Conservation (phyloP, 2,113 vertebrate species). For the Telmatochromis sp. region DNA sequence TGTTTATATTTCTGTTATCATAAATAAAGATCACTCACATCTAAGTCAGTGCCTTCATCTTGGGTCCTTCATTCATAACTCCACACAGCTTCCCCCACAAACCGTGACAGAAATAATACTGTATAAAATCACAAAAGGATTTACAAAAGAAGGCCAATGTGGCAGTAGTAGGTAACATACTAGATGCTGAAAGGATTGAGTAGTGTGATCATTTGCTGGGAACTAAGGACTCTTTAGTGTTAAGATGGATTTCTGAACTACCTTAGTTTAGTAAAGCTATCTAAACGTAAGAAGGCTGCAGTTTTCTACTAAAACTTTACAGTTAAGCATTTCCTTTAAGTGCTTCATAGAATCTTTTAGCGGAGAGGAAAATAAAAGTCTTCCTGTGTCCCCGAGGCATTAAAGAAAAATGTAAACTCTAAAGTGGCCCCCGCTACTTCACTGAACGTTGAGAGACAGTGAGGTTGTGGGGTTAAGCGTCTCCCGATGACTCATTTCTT, state of each 20-base stretch:
- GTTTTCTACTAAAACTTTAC: not conserved
- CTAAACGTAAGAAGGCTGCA: not conserved
- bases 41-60: not conserved
- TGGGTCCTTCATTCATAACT: not conserved
- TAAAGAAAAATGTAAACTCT: slow-evolving; percentile 35
- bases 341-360: not conserved
- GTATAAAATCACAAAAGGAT: not conserved
- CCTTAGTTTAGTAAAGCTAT: not conserved
- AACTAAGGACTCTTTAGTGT: not conserved
- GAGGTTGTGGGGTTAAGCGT: slow-evolving; percentile 26
- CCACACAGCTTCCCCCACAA: not conserved
- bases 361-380: not conserved
- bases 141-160: not conserved
- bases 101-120: not conserved
- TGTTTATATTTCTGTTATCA: not conserved
- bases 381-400: not conserved
- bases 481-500: slow-evolving; percentile 39
- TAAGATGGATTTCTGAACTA: not conserved
- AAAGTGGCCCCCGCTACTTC: not conserved
- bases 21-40: not conserved
- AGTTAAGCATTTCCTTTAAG: not conserved
- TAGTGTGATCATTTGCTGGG: not conserved
- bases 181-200: not conserved
- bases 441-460: not conserved
- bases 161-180: not conserved